Evolutionary conservation across 2,113 vertebrate genomes (phyloP).

Genomic region (Onychostruthus taczanowskii): DNA sequence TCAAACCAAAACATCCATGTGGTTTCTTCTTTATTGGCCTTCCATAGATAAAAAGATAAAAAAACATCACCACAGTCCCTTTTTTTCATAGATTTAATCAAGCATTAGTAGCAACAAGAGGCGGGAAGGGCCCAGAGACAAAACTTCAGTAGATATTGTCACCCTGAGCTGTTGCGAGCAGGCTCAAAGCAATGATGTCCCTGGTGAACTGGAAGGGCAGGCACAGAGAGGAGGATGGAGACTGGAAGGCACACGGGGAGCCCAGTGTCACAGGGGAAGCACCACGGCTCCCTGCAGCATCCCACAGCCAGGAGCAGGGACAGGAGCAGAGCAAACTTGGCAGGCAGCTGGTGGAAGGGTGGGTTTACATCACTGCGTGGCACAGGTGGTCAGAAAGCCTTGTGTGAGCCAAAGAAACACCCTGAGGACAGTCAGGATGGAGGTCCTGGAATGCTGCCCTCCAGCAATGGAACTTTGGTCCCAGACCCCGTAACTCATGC

Average conservation of each 20-base stretch:
- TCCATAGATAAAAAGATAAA: neutral
- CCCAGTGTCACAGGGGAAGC: accelerated
- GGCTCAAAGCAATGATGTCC: neutral
- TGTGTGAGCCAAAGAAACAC: neutral
- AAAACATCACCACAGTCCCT: accelerated
- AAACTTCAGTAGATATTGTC: neutral
- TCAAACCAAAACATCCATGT: neutral
- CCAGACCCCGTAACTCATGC: neutral
- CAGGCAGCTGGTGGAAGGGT: neutral
- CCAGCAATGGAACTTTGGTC: accelerated
- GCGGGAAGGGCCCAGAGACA: neutral
- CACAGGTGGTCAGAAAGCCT: neutral
- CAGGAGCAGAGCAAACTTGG: neutral
- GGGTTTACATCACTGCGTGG: neutral
- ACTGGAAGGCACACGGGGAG: neutral
- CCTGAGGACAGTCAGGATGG: accelerated
- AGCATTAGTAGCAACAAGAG: neutral
- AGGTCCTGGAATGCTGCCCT: neutral
- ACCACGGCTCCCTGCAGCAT: neutral
- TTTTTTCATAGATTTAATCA: neutral
- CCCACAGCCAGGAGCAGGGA: neutral
- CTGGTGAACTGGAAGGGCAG: neutral
- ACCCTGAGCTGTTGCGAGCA: accelerated
- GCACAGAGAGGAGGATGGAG: neutral
- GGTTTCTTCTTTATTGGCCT: neutral